A percentile compares a stretch with the other conserved stretches of the same genome.
Evolutionary conservation across 2,888 invertebrate species (phyloP).

Genomic region (Invenusta paracnida): DNA sequence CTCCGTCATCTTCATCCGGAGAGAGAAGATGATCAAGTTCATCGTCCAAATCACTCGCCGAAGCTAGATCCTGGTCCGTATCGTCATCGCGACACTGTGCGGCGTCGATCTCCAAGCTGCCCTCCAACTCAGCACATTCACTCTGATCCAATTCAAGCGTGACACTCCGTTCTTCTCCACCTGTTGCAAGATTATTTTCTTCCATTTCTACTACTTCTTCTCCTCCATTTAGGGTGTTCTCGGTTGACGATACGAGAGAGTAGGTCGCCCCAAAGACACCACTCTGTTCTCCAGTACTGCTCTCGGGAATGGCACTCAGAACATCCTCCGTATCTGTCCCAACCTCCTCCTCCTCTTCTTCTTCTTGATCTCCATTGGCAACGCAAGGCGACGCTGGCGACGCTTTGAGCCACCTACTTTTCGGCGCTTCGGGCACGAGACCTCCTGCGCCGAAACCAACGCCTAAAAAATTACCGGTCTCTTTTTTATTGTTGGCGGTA

Average conservation of each 20-base stretch:
- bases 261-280: neutral
- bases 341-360: too few relatives aligned
- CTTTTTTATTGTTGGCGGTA: neutral
- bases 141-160: conserved; percentile 8
- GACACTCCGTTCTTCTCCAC: neutral
- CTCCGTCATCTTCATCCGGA: neutral
- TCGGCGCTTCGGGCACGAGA: conserved; percentile 36
- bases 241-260: neutral
- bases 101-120: conserved; percentile 38
- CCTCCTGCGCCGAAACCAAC: conserved; percentile 36
- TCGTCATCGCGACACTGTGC: conserved; percentile 33
- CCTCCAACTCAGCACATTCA: conserved; percentile 1
- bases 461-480: conserved; percentile 38
- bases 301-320: neutral
- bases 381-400: neutral
- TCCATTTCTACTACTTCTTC: too few relatives aligned
- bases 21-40: neutral
- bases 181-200: too few relatives aligned
- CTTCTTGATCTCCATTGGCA: neutral
- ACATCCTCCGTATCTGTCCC: neutral
- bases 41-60: neutral
- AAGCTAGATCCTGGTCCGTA: neutral
- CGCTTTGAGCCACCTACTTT: conserved; percentile 12
- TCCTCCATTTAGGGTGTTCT: too few relatives aligned
- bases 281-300: neutral